These are phyloP conservation scores for Tetraneura akinire DNA, from an alignment of 1,140 invertebrate genomes.

Conservation along the genomic window DNA sequence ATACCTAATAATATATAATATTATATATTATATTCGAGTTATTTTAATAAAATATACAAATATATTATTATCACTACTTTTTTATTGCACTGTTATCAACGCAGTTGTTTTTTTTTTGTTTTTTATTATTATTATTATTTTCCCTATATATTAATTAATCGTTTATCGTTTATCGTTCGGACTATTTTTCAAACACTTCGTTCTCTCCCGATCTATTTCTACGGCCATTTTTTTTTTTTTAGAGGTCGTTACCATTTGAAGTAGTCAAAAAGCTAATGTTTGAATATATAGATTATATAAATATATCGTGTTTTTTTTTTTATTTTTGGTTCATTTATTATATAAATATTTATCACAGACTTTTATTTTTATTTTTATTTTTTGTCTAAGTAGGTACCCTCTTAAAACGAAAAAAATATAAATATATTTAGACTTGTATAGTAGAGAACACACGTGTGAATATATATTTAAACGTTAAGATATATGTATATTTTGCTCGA, in stretches of 20 bases:
- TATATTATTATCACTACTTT: not conserved
- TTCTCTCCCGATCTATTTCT: conserved; percentile 26
- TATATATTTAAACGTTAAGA: not conserved
- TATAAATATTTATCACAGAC: conserved; percentile 6
- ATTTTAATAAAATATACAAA: too few relatives aligned
- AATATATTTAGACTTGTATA: not conserved
- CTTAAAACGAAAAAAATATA: too few relatives aligned
- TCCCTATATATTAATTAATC: not conserved
- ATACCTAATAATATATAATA: too few relatives aligned
- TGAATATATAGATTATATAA: not conserved
- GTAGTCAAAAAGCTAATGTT: conserved; percentile 20
- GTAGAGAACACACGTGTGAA: not conserved
- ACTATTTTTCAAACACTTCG: conserved; percentile 1
- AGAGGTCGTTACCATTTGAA: conserved; percentile 17
- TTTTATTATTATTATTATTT: conserved; percentile 12
- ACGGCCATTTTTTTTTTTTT: not conserved
- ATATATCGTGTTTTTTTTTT: conserved; percentile 24
- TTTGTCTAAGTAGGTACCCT: too few relatives aligned
- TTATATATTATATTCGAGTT: too few relatives aligned
- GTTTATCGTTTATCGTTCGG: not conserved
- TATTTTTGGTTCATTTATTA: conserved; percentile 24
- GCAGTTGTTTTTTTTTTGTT: conserved; percentile 21
- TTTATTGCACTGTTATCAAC: conserved; percentile 34
- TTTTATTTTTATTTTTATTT: too few relatives aligned
- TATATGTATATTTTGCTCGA: conserved; percentile 6